phyloP scores from a whole-genome alignment of 2,797 vertebrate genomes.

The Malacoctenus gilli region DNA sequence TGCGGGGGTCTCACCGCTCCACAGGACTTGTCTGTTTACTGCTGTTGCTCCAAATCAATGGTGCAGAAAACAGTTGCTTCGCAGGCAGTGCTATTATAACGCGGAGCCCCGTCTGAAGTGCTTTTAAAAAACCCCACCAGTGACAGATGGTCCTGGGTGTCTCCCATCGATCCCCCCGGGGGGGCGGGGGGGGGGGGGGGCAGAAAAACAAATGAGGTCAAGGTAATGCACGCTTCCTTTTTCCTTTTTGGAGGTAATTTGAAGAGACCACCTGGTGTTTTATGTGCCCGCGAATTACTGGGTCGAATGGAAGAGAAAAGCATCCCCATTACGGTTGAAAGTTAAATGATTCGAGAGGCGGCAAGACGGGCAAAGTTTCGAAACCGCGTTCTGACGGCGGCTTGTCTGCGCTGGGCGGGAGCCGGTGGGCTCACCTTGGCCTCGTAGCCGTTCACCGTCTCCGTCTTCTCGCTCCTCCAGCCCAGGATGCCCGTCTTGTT shows the following conservation, averaged over 20 bases:
- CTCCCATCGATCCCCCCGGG: constrained; percentile 38
- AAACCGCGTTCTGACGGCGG: too few relatives aligned
- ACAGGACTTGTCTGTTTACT: constrained; percentile 21
- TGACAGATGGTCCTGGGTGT: constrained; percentile 49
- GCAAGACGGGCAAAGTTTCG: constrained; percentile 6
- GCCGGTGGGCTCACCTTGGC: constrained; percentile 85
- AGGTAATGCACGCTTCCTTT: constrained; percentile 22
- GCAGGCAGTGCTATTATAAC: constrained; percentile 34
- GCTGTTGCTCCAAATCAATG: constrained; percentile 40
- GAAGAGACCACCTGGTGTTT: constrained; percentile 23
- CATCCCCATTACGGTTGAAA: constrained; percentile 17
- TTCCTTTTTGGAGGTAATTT: constrained; percentile 4
- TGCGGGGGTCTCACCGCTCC: constrained; percentile 3
- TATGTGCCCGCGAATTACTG: background rate
- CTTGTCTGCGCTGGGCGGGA: too few relatives aligned
- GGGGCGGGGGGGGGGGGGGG: constrained; percentile 11
- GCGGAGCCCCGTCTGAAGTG: constrained; percentile 41
- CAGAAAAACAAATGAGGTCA: constrained; percentile 50
- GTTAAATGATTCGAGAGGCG: constrained; percentile 15
- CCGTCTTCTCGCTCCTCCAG: constrained; percentile 97
- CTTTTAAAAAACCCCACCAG: constrained; percentile 47
- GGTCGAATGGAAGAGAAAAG: background rate
- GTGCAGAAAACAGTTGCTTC: constrained; percentile 53
- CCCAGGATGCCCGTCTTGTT: constrained; percentile 97
- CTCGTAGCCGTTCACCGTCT: constrained; percentile 95